Base-by-base conservation (phyloP, 2,888 invertebrate genomes). In the Clivina fossor region DNA sequence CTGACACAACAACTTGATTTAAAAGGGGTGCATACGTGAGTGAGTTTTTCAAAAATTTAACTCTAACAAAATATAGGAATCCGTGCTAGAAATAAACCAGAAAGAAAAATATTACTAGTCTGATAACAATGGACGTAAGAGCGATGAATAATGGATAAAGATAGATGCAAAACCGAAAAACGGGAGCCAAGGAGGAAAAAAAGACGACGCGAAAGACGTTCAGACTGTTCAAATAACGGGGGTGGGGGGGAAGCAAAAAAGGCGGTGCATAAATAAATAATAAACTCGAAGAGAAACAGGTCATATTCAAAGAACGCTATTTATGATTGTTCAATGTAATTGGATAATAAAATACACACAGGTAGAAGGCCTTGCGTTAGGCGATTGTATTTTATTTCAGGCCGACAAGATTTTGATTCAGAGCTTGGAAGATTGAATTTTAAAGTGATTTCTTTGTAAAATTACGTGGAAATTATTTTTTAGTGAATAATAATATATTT, bases 71-170 rank as follows among this genome's bases (percentile, higher is more conserved):
- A 24, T 7, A 24, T 24, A 24, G 13, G n/a, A n/a, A n/a, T n/a
- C n/a, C 8, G 4, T 13, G 22, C 11, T 9, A 28, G 19, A 9
- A 37, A 40, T 40, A 40, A 40, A 19, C 40, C 8, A 40, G 43
- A 13, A 43, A 16, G 32, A 40, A 43, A 53, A 53, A 35, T 53
- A 53, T 53, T 35, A 33, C 51, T 7, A 43, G 15, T 20, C 51
- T 41, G 51, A 53, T 53, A 35, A 44, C 37, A 44, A 44, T 35
- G 53, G 15, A 43, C 24, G 13, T 13, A 43, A 24, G 44, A 44
- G 28, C 53, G 24, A 53, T 53, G 53, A 53, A 53, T 53, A 53
- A 53, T 53, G 44, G 37, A 44, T 44, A 53, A 47, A 47, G 37
- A 44, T 37, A 37, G 40, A 49, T 49, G 38, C 30, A 48, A 37